Base-by-base conservation (phyloP, 2,113 vertebrate species). In the Scomber scombrus region DNA sequence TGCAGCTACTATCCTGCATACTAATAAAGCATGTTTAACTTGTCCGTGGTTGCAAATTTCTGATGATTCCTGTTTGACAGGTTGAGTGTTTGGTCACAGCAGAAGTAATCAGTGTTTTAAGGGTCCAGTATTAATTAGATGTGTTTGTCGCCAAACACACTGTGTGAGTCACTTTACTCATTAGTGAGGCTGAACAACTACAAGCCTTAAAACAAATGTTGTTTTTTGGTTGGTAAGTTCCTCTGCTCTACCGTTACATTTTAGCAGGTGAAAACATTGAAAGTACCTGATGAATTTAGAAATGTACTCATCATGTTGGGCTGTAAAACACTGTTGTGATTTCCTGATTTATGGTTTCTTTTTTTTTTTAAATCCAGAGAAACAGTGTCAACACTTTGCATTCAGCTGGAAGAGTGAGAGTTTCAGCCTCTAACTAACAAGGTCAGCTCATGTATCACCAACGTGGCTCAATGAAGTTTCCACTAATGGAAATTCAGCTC, bases 91-190 rank as follows among this genome's bases (percentile, higher is more conserved):
- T 63, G 51, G 46, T 23, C 16, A 4, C 26, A 45, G 19, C 52
- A 26, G 66, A 76, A 85, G 40, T 71, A 71, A 72, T 65, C 18
- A 69, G 18, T 43, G 19, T 65, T 69, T 85, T 55, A 13, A 47
- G 12, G 52, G 34, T 66, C 29, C n/a, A 9, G 11, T 72, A 85
- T 83, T 78, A 81, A 85, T 85, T 75, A 63, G 29, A 67, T 60
- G 40, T 78, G 70, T 78, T 85, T 74, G 26, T 64, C 66, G 21
- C 72, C 84, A 79, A 74, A 84, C 84, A 85, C 52, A 55, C 65
- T n/a, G 18, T 57, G 34, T 45, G 29, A 50, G 34, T 75, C 56
- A 43, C 19, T 57, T 71, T 58, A 71, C 76, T 77, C 71, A 88
- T 78, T 68, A 85, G 31, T 15, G 26, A 13, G 19, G 23, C 73